Evolutionary conservation across 2,888 invertebrate species (phyloP), one percentile per base, ranked within the genome.

Genomic region (Tetragonula carbonaria): DNA sequence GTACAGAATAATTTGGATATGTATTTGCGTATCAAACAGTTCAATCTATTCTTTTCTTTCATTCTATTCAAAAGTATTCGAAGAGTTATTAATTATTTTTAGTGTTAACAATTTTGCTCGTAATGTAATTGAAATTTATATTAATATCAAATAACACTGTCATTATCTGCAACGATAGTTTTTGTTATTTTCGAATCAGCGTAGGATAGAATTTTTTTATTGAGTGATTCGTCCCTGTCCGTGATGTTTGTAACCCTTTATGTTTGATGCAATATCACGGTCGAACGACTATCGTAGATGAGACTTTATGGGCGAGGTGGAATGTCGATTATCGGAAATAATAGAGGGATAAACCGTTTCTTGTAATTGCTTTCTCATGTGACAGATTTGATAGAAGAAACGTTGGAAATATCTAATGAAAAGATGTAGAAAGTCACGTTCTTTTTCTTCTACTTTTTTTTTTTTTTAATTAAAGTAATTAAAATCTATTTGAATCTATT

Each of bases 311-410:
- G 57, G 6, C 18, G 67, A 23, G 13, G 59, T 50, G 21, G 45
- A 68, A 59, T 4, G 45, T 51, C 59, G 68, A 68, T 53, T 65
- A 65, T 74, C n/a, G 33, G 53, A n/a, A 16, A 65, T 74, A 53
- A 66, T 14, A 23, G n/a, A 74, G 23, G 8, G 16, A 16, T 21
- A 33, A 55, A 55, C 38, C 38, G n/a, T 21, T 51, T 38, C 53
- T 51, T n/a, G 16, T 55, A 53, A 74, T 65, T 33, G 38, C 3
- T 62, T 73, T 28, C n/a, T 23, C 11, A 11, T 59, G 13, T 18
- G 33, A 23, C 16, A 45, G 5, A 65, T 65, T 33, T 3, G 13
- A 14, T 8, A 11, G 51, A 53, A n/a, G 2, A 28, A 68, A 53
- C 23, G 62, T 50, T 14, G 28, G 5, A 50, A 13, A n/a, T 51